Evolutionary conservation across 92 coral and sea anemone species (phyloP).

Genomic region (Umimayanthus chanpuru): DNA sequence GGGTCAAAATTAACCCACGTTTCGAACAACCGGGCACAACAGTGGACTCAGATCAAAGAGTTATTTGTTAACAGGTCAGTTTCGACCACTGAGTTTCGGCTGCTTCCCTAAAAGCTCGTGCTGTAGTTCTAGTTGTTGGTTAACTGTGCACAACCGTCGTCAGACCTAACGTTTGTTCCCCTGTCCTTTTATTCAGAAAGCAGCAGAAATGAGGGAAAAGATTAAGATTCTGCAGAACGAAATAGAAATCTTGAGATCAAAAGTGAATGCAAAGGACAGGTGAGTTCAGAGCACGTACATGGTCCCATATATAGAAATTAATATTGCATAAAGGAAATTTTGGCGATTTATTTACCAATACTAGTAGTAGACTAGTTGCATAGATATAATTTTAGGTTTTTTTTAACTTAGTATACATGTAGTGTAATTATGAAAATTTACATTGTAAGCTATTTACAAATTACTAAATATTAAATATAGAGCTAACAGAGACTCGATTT

Average conservation of each 20-base stretch:
- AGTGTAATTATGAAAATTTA: no score
- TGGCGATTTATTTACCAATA: no score
- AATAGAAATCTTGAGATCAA: constrained; percentile 95
- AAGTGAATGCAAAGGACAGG: constrained; percentile 99
- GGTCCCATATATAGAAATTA: no score
- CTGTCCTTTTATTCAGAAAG: constrained; percentile 71
- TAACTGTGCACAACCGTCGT: neutral
- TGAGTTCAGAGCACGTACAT: constrained; percentile 40
- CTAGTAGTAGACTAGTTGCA: no score
- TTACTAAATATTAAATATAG: no score
- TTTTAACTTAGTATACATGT: no score
- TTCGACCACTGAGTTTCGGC: neutral
- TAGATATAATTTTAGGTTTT: no score
- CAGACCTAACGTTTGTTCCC: neutral
- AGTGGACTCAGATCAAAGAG: neutral
- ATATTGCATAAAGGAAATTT: no score
- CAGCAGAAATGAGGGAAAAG: constrained; percentile 98
- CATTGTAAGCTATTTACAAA: no score
- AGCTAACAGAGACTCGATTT: no score
- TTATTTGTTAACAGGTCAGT: neutral
- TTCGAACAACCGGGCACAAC: no score
- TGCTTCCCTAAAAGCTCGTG: neutral
- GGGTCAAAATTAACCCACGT: no score
- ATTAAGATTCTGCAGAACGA: constrained; percentile 97
- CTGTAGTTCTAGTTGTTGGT: neutral